These are phyloP conservation scores for Zaprionus lachaisei DNA, from an alignment of 1,140 invertebrate species.

Conservation along the genomic window DNA sequence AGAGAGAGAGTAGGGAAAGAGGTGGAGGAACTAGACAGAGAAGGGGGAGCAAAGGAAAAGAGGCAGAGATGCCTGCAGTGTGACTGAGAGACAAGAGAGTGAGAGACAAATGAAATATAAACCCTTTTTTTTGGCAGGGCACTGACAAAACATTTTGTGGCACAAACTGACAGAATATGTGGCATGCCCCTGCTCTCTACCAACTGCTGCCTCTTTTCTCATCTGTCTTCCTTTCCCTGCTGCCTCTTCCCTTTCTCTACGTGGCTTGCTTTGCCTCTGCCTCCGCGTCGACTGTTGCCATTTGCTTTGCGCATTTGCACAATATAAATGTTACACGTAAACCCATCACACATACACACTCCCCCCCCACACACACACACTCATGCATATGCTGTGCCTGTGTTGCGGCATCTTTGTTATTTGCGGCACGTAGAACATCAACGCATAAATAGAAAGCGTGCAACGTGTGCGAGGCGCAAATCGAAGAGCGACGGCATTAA, in stretches of 20 bases:
- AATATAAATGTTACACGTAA: constrained; percentile 71
- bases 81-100: not conserved
- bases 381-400: constrained; percentile 8
- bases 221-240: not conserved
- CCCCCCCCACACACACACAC: not conserved
- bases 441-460: constrained; percentile 75
- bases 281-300: constrained; percentile 27
- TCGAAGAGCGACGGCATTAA: constrained; percentile 34
- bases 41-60: not conserved
- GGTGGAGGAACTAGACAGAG: not conserved
- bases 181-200: not conserved
- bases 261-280: constrained; percentile 10
- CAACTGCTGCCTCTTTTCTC: not conserved
- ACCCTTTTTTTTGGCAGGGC: constrained; percentile 53
- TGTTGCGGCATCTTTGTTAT: constrained; percentile 52
- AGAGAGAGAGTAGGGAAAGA: not conserved
- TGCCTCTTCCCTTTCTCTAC: not conserved
- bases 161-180: constrained; percentile 18
- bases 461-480: constrained; percentile 37
- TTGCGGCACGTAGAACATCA: constrained; percentile 79
- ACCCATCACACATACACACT: constrained; percentile 43
- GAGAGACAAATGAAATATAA: constrained; percentile 45
- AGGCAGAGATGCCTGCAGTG: not conserved
- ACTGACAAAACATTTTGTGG: constrained; percentile 17
- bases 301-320: constrained; percentile 59